Percentiles rank a stretch among this genome's conserved stretches.
These are phyloP conservation scores for Eupristina koningsbergeri DNA, from an alignment of 1,140 invertebrate species.

Conservation along the genomic window DNA sequence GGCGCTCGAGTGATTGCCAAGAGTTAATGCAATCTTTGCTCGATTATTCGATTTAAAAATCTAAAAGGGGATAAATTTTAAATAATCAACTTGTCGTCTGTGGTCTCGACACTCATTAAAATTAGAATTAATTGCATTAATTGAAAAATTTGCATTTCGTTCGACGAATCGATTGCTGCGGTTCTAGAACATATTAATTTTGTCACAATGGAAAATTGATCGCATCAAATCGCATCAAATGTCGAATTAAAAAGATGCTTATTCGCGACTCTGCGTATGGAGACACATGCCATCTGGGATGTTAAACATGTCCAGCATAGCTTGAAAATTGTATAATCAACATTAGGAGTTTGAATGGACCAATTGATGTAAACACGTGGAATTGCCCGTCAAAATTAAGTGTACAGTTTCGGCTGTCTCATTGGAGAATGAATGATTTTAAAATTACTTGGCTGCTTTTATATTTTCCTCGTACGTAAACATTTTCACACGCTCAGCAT, in stretches of 20 bases:
- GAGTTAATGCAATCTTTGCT: neutral
- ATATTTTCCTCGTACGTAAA: neutral
- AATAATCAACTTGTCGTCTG: neutral
- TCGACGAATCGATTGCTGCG: neutral
- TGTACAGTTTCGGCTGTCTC: neutral
- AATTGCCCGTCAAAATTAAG: neutral
- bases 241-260: too few relatives aligned
- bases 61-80: neutral
- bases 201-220: neutral
- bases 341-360: neutral
- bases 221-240: neutral
- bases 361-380: constrained; percentile 37
- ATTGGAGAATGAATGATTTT: constrained; percentile 32
- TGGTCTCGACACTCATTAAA: too few relatives aligned
- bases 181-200: neutral
- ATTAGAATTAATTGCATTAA: too few relatives aligned
- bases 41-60: neutral
- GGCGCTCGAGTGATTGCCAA: neutral
- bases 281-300: neutral
- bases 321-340: neutral
- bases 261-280: neutral
- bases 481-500: constrained; percentile 10
- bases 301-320: neutral
- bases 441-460: neutral
- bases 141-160: too few relatives aligned